Conservation (phyloP, 2,113 vertebrate genomes). For the Nestor notabilis region DNA sequence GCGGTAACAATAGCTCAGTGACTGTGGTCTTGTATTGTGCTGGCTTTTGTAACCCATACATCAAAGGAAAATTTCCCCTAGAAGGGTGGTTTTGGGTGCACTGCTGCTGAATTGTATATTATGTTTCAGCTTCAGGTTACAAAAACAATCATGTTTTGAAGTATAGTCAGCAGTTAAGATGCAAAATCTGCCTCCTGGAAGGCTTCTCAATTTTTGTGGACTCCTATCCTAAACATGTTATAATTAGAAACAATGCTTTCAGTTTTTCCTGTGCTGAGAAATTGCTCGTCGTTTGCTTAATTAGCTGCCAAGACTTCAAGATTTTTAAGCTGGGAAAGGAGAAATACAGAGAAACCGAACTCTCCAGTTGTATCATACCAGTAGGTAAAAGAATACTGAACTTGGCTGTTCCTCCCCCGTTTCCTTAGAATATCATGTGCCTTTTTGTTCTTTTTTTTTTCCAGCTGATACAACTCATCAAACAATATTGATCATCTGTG, state of each 20-base stretch:
- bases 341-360: neutral
- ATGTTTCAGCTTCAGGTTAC: slow-evolving; percentile 47
- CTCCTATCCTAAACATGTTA: neutral
- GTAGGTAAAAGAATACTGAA: neutral
- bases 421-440: neutral
- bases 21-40: slow-evolving; percentile 50
- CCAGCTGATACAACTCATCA: neutral
- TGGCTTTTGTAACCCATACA: slow-evolving; percentile 30
- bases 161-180: slow-evolving; percentile 7
- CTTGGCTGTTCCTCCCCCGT: neutral
- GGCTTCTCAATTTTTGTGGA: neutral
- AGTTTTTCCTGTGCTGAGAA: neutral
- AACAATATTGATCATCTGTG: neutral
- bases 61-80: slow-evolving; percentile 62
- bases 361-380: neutral
- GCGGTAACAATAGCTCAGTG: slow-evolving; percentile 55
- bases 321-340: slow-evolving; percentile 3
- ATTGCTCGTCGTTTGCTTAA: slow-evolving; percentile 31
- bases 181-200: slow-evolving; percentile 34
- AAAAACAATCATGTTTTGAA: slow-evolving; percentile 58
- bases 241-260: slow-evolving; percentile 27
- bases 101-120: slow-evolving; percentile 29
- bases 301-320: neutral
- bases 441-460: neutral
- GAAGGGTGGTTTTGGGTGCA: slow-evolving; percentile 25